A percentile compares a stretch with the other conserved stretches of the same genome.
Evolutionary conservation across 2,113 vertebrate species (phyloP).

Genomic region (Leptobrachium ailaonicum): DNA sequence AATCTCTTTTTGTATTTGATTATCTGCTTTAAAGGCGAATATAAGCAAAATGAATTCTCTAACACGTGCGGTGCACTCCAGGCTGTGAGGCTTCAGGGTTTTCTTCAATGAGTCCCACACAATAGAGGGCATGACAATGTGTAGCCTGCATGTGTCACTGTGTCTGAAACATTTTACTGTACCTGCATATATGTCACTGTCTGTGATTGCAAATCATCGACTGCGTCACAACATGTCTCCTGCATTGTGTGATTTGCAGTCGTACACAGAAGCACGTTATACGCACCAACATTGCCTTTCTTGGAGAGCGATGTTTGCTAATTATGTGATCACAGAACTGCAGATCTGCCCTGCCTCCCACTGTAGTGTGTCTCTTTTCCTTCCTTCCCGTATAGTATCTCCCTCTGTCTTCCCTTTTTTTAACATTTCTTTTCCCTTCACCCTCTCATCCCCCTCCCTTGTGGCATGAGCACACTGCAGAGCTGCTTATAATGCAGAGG

Average conservation of each 20-base stretch:
- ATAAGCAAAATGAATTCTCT: no score
- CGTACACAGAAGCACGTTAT: neutral
- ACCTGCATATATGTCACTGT: neutral
- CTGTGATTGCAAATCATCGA: neutral
- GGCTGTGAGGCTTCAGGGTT: no score
- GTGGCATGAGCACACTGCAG: constrained; percentile 29
- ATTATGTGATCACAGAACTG: constrained; percentile 25
- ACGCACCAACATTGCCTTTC: constrained; percentile 1
- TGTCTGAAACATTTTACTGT: neutral
- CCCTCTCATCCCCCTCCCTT: neutral
- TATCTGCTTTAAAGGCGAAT: no score
- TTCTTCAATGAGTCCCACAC: no score
- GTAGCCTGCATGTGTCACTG: neutral
- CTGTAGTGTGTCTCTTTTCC: neutral
- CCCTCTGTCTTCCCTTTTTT: constrained; percentile 29
- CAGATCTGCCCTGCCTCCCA: constrained; percentile 11
- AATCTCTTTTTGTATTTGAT: no score
- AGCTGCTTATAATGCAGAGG: constrained; percentile 35
- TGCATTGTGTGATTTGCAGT: constrained; percentile 6
- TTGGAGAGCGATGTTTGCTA: constrained; percentile 16
- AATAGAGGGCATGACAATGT: no score
- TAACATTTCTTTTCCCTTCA: constrained; percentile 19
- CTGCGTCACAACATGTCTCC: constrained; percentile 18
- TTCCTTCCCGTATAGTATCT: neutral
- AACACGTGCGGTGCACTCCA: no score